Evolutionary conservation across 2,888 invertebrate genomes (phyloP).

Genomic region (Macroteleia sp.): DNA sequence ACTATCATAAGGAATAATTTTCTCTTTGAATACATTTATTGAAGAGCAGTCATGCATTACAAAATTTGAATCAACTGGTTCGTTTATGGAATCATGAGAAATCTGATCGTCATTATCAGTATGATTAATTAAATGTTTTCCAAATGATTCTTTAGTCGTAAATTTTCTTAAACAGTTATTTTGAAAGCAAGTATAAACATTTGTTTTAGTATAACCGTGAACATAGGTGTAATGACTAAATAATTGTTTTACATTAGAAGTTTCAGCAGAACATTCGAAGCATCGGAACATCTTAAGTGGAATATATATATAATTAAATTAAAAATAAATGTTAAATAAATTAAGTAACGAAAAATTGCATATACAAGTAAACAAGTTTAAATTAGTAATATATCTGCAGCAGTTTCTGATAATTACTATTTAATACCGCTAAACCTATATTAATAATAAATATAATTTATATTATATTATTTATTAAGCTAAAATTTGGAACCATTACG

Average conservation of each 20-base stretch:
- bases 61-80: not conserved
- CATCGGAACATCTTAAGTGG: constrained; percentile 2
- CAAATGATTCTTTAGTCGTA: not conserved
- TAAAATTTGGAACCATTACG: too few relatives aligned
- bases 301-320: not conserved
- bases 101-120: not conserved
- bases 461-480: not conserved
- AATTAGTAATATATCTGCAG: too few relatives aligned
- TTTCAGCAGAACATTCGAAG: not conserved
- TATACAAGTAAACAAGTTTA: not conserved
- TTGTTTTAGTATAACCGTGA: not conserved
- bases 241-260: not conserved
- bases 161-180: constrained; percentile 1
- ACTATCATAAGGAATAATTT: not conserved
- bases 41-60: not conserved
- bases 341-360: not conserved
- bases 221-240: not conserved
- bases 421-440: too few relatives aligned
- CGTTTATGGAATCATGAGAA: not conserved
- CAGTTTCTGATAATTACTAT: too few relatives aligned
- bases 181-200: not conserved
- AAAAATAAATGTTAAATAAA: too few relatives aligned
- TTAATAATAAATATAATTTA: not conserved
- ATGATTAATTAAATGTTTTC: not conserved
- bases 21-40: not conserved